Conservation (phyloP, 2,113 vertebrate genomes). For the Cololabis saira region DNA sequence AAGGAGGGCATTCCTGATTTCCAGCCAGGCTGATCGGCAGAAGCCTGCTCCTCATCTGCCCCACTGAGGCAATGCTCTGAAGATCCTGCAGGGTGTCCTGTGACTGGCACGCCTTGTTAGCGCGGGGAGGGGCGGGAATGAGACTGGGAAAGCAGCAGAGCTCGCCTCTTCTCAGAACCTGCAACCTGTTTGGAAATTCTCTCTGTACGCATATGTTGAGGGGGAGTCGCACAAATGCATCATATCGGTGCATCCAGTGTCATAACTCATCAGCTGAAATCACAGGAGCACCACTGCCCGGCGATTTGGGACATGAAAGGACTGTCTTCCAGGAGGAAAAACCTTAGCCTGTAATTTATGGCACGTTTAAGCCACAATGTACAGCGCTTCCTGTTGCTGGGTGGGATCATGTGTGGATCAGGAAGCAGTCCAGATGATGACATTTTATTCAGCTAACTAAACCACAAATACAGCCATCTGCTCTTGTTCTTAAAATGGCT, state of each 20-base stretch:
- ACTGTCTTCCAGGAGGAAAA: conserved; percentile 24
- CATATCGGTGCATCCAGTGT: conserved; percentile 23
- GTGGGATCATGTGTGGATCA: conserved; percentile 43
- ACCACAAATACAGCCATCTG: no score
- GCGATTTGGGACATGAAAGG: conserved; percentile 44
- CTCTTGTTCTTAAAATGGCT: no score
- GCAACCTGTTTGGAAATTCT: conserved; percentile 9
- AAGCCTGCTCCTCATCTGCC: conserved; percentile 73
- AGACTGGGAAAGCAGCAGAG: conserved; percentile 41
- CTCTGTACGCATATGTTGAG: conserved; percentile 15
- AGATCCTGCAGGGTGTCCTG: conserved; percentile 76
- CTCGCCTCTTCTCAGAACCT: conserved; percentile 31
- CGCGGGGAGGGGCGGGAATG: conserved; percentile 53
- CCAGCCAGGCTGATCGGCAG: conserved; percentile 78
- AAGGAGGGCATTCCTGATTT: conserved; percentile 79
- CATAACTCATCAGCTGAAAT: conserved; percentile 39
- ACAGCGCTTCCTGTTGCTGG: conserved; percentile 42
- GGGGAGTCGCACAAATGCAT: conserved; percentile 22
- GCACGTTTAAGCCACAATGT: conserved; percentile 30
- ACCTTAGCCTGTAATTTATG: conserved; percentile 45
- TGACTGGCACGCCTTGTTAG: conserved; percentile 81
- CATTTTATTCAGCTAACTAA: neutral
- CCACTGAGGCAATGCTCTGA: conserved; percentile 64
- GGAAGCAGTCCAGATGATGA: conserved; percentile 7
- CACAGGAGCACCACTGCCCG: conserved; percentile 23